Evolutionary conservation across 2,888 invertebrate species (phyloP), one percentile per base, ranked within the genome.

Genomic region (Mythimna vitellina): DNA sequence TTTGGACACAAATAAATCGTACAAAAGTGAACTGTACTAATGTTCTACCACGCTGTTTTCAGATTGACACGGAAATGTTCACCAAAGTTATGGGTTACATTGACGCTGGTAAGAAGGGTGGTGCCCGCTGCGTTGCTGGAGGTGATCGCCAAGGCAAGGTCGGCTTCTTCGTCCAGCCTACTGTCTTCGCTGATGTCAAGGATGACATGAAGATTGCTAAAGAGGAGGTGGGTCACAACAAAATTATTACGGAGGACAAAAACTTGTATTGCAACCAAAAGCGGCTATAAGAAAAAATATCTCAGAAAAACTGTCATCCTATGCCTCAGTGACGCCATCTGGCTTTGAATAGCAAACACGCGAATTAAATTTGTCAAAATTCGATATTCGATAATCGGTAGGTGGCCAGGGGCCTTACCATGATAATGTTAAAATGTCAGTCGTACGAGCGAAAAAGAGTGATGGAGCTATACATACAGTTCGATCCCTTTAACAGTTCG

Each of bases 81-180:
- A 96, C 97, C 53, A 98, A 98, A 93, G 97, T 99, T 9, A 90
- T 99, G 89, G 96, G 96, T 10, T 97, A 97, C 88, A 98, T 99
- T 70, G 97, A 98, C 65, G 97, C 97, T 78, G 99, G 99, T 29
- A 98, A 97, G 92, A 95, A 97, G 83, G 97, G 98, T 88, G 99
- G 99, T 1, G 99, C 99, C 2, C 97, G 97, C 84, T 95, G 99
- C 81, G 96, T 97, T 79, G 96, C 97, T 64, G 99, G 99, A 38
- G 99, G 99, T 46, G 96, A 96, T 35, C 96, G 97, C 29, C 90
- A 97, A 62, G 98, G 98, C 42, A 95, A 94, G 53, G 96, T 97
- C 65, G 98, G 98, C 2, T 98, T 96, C 93, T 98, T 97, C 88
- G 94, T 98, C 57, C 96, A 98, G 85, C 98, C 98, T 0, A 98